Percentiles rank a stretch among this genome's conserved stretches.
These are phyloP conservation scores for Cryptocephalus primarius DNA, from an alignment of 2,888 invertebrate genomes.

Conservation along the genomic window DNA sequence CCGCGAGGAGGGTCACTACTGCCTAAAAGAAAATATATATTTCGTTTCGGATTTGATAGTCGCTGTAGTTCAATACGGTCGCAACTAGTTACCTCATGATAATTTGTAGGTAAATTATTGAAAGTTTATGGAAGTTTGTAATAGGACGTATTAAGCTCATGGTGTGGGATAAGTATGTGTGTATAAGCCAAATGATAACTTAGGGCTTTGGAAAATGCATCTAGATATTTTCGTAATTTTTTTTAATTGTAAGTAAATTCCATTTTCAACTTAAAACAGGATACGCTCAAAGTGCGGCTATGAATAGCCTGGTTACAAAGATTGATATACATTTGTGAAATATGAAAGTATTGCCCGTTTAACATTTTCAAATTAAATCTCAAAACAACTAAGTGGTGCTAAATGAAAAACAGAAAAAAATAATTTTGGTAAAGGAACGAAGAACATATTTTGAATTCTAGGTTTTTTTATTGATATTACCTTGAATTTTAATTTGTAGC, in stretches of 20 bases:
- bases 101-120: too few species aligned
- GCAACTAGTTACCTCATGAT: neutral
- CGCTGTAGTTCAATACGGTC: neutral
- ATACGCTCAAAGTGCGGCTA: too few species aligned
- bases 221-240: too few species aligned
- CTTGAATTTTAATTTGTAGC: neutral
- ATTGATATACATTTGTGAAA: neutral
- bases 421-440: neutral
- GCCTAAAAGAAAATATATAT: constrained; percentile 13
- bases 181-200: too few species aligned
- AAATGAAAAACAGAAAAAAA: neutral
- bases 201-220: too few species aligned
- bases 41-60: neutral
- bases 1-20: constrained; percentile 20
- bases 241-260: too few species aligned
- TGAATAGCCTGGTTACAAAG: constrained; percentile 1
- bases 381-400: neutral
- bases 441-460: too few species aligned
- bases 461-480: constrained; percentile 2
- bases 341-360: neutral
- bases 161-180: too few species aligned
- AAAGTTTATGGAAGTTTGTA: too few species aligned
- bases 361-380: too few species aligned
- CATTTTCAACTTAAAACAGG: too few species aligned
- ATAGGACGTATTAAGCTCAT: too few species aligned